Evolutionary conservation across 2,797 vertebrate species (phyloP).

Genomic region (Simalia tracyae): DNA sequence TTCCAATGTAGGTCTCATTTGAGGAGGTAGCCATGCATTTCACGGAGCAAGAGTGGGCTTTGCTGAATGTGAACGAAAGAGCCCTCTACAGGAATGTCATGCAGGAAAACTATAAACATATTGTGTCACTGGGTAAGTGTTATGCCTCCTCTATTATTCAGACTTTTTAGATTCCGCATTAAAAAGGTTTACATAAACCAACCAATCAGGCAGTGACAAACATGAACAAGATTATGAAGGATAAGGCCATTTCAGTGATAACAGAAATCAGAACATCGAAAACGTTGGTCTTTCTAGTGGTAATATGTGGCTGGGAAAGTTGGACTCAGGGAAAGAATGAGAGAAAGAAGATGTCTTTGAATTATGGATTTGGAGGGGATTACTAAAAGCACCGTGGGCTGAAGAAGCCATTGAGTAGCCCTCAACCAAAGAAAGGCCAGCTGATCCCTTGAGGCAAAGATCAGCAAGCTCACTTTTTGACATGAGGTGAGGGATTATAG

Average conservation of each 20-base stretch:
- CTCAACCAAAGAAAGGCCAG: not conserved
- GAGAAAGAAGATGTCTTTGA: not conserved
- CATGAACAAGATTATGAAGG: not conserved
- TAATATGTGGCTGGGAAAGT: not conserved
- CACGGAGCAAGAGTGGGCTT: slow-evolving; percentile 64
- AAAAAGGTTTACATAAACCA: not conserved
- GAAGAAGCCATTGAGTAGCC: not conserved
- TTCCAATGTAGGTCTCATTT: slow-evolving; percentile 59
- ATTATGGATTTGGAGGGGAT: not conserved
- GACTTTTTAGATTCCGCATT: not conserved
- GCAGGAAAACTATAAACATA: slow-evolving; percentile 63
- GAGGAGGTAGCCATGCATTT: slow-evolving; percentile 66
- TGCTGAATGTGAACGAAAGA: slow-evolving; percentile 54
- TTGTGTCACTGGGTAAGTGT: slow-evolving; percentile 62
- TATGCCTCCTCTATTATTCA: not conserved
- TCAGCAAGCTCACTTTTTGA: not conserved
- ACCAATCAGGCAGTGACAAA: not conserved
- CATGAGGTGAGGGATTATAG: not conserved
- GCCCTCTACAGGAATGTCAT: slow-evolving; percentile 66
- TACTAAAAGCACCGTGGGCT: not conserved
- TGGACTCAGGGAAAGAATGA: not conserved
- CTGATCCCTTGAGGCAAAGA: not conserved
- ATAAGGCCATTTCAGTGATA: not conserved
- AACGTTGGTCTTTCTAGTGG: not conserved
- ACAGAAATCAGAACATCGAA: not conserved